Percentiles rank a stretch among this genome's conserved stretches.
Evolutionary conservation across 2,113 vertebrate genomes (phyloP).

Genomic region (Alectura lathami): DNA sequence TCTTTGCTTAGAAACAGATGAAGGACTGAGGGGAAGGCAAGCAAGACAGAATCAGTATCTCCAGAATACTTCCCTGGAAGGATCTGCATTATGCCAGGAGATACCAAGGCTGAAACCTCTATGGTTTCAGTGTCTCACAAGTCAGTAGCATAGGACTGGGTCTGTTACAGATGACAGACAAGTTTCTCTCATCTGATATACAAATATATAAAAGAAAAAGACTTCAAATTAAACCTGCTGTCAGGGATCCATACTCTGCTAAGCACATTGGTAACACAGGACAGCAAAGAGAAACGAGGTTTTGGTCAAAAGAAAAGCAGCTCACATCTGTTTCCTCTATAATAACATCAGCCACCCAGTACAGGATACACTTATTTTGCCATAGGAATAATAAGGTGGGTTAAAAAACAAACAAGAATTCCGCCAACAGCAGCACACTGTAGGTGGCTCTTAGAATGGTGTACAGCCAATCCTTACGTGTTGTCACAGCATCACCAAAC

Average conservation of each 20-base stretch:
- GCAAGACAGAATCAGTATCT: not conserved
- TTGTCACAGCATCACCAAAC: not conserved
- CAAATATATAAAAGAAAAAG: not conserved
- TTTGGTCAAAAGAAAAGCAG: not conserved
- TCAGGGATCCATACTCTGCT: not conserved
- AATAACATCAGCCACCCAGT: not conserved
- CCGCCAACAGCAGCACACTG: not conserved
- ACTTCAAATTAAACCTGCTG: not conserved
- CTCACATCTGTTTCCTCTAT: not conserved
- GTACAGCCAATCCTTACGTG: not conserved
- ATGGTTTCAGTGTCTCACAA: not conserved
- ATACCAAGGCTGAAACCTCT: not conserved
- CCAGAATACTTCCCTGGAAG: not conserved
- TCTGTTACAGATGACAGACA: not conserved
- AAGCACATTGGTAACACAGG: not conserved
- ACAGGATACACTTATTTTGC: not conserved
- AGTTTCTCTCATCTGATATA: not conserved
- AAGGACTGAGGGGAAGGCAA: not conserved
- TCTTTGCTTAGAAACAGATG: not conserved
- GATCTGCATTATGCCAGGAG: not conserved
- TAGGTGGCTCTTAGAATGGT: not conserved
- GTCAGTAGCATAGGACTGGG: accelerated
- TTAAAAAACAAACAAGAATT: not conserved
- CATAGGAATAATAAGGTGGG: not conserved
- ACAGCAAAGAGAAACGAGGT: not conserved